Percentiles rank a stretch among this genome's conserved stretches.
Conservation (phyloP, 1,140 invertebrate species). For the Caenorhabditis tropicalis region DNA sequence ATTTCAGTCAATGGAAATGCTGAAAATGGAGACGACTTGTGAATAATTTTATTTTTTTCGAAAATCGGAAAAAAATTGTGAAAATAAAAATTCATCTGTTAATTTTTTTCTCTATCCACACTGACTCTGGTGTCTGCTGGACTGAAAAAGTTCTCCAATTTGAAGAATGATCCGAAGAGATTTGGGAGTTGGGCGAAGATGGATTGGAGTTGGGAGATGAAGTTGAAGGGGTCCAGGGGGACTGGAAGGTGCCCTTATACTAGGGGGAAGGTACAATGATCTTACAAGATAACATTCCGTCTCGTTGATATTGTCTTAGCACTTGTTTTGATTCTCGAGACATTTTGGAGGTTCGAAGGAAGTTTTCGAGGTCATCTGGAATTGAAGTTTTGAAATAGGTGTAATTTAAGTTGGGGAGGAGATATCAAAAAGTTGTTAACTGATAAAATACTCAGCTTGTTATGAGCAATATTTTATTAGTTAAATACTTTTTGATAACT, state of each 20-base stretch:
- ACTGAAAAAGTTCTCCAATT: neutral
- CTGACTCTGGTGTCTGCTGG: conserved; percentile 2
- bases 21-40: neutral
- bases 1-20: neutral
- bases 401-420: no score
- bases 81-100: neutral
- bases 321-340: conserved; percentile 11
- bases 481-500: no score
- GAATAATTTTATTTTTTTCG: neutral
- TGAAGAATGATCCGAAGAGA: neutral
- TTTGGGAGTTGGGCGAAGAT: conserved; percentile 3
- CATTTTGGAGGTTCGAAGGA: neutral
- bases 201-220: neutral
- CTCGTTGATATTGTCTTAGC: neutral
- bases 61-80: neutral
- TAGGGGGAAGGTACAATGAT: no score
- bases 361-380: conserved; percentile 8
- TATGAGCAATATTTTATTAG: no score
- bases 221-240: conserved; percentile 18
- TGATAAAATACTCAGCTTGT: neutral
- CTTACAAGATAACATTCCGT: neutral
- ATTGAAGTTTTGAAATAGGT: neutral
- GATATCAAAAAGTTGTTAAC: no score
- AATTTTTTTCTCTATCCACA: neutral
- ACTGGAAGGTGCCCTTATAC: neutral